Evolutionary conservation across 2,797 vertebrate genomes (phyloP).

Genomic region (Phalloptychus januarius): DNA sequence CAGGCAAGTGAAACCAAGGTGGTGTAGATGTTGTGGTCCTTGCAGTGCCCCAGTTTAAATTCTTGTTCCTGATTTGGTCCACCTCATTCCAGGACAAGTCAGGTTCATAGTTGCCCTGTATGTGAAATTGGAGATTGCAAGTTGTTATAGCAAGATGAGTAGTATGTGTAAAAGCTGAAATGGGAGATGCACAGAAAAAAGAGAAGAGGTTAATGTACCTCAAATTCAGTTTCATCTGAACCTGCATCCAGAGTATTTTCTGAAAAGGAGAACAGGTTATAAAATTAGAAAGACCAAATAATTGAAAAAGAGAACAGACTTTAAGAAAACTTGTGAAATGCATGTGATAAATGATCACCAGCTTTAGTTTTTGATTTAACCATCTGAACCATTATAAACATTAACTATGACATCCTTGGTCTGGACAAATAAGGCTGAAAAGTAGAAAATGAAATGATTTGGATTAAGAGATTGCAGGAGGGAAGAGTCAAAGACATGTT

Average conservation of each 20-base stretch:
- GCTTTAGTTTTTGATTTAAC: background rate
- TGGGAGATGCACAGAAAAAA: background rate
- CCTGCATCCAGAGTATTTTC: constrained; percentile 82
- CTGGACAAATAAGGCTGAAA: background rate
- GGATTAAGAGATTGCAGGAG: background rate
- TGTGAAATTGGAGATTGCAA: constrained; percentile 16
- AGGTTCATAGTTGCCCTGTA: constrained; percentile 59
- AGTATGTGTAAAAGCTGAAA: background rate
- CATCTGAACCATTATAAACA: background rate
- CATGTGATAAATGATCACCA: background rate
- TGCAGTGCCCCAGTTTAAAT: constrained; percentile 36
- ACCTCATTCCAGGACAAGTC: constrained; percentile 57
- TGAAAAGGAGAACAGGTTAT: constrained; percentile 81
- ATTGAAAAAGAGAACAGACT: background rate
- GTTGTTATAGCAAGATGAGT: background rate
- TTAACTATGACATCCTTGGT: background rate
- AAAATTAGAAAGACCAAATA: constrained; percentile 30
- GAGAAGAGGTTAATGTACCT: constrained; percentile 55
- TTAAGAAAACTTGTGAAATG: background rate
- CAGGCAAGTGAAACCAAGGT: constrained; percentile 59
- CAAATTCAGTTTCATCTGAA: constrained; percentile 80
- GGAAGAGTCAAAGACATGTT: background rate
- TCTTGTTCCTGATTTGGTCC: constrained; percentile 42
- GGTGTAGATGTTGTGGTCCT: constrained; percentile 64
- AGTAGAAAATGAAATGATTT: background rate